These are phyloP conservation scores for Iguana delicatissima DNA, from an alignment of 2,797 vertebrate genomes.

Conservation along the genomic window DNA sequence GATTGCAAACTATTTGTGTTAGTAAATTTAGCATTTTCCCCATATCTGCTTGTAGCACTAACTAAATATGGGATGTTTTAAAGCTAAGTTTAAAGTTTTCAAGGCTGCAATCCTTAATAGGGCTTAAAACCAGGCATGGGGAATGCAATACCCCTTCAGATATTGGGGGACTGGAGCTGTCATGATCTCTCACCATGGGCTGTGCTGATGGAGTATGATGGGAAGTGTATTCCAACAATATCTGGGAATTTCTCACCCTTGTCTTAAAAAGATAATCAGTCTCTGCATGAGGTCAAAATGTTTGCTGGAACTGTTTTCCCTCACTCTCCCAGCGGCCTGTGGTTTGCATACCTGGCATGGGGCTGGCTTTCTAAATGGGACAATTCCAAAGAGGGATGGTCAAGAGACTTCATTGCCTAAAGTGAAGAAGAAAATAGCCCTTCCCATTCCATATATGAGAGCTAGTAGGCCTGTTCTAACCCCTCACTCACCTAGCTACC, in stretches of 20 bases:
- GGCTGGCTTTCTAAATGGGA: too few relatives aligned
- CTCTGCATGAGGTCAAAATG: neutral
- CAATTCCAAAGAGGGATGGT: too few relatives aligned
- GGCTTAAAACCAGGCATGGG: too few relatives aligned
- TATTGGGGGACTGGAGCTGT: too few relatives aligned
- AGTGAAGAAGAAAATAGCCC: too few relatives aligned
- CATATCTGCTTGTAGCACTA: neutral
- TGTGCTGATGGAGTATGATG: neutral
- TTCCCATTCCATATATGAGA: too few relatives aligned
- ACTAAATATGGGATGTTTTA: neutral
- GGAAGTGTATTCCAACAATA: neutral
- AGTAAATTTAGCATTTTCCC: slow-evolving; percentile 1
- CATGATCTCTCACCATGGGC: too few relatives aligned
- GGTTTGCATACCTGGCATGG: too few relatives aligned
- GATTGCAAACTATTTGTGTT: neutral
- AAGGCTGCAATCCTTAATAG: neutral
- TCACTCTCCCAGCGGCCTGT: neutral
- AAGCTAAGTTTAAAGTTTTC: neutral
- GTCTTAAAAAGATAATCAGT: neutral
- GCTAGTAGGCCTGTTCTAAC: too few relatives aligned
- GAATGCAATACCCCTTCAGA: too few relatives aligned
- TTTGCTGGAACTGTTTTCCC: neutral
- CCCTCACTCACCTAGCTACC: neutral
- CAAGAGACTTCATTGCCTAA: too few relatives aligned
- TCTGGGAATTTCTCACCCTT: neutral